Conservation (phyloP, 2,888 invertebrate genomes). For the Drosophila helvetica region DNA sequence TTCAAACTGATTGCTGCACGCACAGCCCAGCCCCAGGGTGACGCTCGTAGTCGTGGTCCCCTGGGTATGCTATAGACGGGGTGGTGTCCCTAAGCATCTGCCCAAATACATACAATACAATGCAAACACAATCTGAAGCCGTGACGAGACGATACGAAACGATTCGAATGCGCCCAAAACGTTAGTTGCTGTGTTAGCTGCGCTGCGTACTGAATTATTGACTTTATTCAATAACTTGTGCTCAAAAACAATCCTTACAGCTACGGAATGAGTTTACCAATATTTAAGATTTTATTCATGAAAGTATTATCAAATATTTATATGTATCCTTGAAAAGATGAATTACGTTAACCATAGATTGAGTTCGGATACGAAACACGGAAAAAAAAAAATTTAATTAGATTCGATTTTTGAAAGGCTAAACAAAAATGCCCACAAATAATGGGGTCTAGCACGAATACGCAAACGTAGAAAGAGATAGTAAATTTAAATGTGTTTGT, state of each 20-base stretch:
- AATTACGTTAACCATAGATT: constrained; percentile 5
- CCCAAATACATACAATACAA: constrained; percentile 39
- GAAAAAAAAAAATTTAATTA: constrained; percentile 27
- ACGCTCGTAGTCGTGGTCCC: neutral
- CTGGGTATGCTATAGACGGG: constrained; percentile 16
- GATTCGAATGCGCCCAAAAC: constrained; percentile 7
- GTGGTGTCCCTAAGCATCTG: constrained; percentile 19
- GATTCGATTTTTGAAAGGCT: constrained; percentile 24
- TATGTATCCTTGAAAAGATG: neutral
- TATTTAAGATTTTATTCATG: constrained; percentile 8
- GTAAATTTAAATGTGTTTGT: constrained; percentile 23
- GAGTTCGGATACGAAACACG: constrained; percentile 8
- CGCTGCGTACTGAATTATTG: constrained; percentile 11
- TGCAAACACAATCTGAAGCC: constrained; percentile 11
- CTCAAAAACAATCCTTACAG: constrained; percentile 40
- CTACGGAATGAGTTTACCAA: constrained; percentile 75
- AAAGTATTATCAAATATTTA: constrained; percentile 12
- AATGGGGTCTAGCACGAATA: neutral
- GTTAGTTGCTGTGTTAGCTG: constrained; percentile 9
- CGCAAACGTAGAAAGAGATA: neutral
- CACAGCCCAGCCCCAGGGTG: constrained; percentile 6
- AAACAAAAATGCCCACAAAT: constrained; percentile 15
- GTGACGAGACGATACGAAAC: constrained; percentile 4
- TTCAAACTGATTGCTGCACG: constrained; percentile 12
- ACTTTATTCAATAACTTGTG: constrained; percentile 43